Conservation (phyloP, 2,888 invertebrate genomes). For the Leucozona laternaria region DNA sequence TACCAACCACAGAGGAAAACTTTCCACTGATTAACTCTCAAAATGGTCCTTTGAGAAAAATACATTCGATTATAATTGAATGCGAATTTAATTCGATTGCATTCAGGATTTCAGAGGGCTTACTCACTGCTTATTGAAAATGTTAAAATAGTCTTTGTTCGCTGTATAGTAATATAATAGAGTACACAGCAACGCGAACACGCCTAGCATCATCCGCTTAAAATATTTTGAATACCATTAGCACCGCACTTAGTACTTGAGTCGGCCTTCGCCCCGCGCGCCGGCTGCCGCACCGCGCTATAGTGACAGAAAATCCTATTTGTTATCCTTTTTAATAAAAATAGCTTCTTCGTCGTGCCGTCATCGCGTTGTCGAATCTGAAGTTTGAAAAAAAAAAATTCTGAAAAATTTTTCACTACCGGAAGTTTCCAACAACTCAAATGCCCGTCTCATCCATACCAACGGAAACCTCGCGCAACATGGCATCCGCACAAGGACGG, state of each 20-base stretch:
- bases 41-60: constrained; percentile 23
- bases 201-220: neutral
- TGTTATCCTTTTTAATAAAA: constrained; percentile 31
- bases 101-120: neutral
- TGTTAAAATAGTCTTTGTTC: neutral
- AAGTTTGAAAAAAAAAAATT: constrained; percentile 15
- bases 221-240: constrained; percentile 9
- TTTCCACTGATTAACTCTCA: constrained; percentile 40
- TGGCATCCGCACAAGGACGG: constrained; percentile 5
- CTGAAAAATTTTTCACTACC: constrained; percentile 45
- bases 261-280: neutral
- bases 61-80: constrained; percentile 32
- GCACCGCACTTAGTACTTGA: constrained; percentile 28
- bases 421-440: constrained; percentile 66
- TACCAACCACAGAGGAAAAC: constrained; percentile 30
- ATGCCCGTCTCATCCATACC: neutral
- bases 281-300: too few relatives aligned
- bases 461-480: constrained; percentile 4
- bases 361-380: neutral
- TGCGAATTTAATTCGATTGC: constrained; percentile 24
- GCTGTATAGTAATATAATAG: too few relatives aligned
- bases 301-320: constrained; percentile 22
- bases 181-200: too few relatives aligned
- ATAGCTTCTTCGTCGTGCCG: neutral
- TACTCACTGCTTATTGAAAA: neutral